phyloP scores from a whole-genome alignment of 2,113 vertebrate genomes.

The Dolichotis patagonum region DNA sequence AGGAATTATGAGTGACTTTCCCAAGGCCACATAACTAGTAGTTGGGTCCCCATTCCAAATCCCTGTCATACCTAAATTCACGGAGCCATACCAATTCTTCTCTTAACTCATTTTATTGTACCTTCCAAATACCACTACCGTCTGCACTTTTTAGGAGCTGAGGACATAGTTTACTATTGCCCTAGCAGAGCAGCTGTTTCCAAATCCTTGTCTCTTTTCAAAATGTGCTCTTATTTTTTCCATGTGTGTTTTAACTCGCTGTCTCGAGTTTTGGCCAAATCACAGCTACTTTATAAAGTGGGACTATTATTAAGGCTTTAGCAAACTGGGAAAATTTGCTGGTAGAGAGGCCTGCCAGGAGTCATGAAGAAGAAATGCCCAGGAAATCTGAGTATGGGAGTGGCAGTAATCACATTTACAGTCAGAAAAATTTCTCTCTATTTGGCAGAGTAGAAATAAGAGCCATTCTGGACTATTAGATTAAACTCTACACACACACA shows the following conservation, averaged over 20 bases:
- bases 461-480: slow-evolving; percentile 59
- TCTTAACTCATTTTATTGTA: background rate
- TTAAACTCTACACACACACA: background rate
- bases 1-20: slow-evolving; percentile 27
- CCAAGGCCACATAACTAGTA: background rate
- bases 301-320: background rate
- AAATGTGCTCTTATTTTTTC: background rate
- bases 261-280: background rate
- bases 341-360: slow-evolving; percentile 15
- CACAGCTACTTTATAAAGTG: background rate
- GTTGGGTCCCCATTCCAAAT: background rate
- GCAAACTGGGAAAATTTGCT: slow-evolving; percentile 23
- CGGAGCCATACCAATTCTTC: background rate
- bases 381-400: background rate
- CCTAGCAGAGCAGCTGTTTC: background rate
- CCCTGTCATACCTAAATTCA: background rate
- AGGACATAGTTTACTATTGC: background rate
- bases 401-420: slow-evolving; percentile 61
- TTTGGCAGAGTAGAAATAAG: slow-evolving; percentile 60
- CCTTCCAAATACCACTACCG: background rate
- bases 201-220: background rate
- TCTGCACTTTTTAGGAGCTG: background rate
- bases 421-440: slow-evolving; percentile 39
- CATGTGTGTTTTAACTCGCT: background rate
- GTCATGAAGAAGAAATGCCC: slow-evolving; percentile 34